Base-by-base conservation (phyloP, 2,888 invertebrate genomes). In the Monopis laevigella region DNA sequence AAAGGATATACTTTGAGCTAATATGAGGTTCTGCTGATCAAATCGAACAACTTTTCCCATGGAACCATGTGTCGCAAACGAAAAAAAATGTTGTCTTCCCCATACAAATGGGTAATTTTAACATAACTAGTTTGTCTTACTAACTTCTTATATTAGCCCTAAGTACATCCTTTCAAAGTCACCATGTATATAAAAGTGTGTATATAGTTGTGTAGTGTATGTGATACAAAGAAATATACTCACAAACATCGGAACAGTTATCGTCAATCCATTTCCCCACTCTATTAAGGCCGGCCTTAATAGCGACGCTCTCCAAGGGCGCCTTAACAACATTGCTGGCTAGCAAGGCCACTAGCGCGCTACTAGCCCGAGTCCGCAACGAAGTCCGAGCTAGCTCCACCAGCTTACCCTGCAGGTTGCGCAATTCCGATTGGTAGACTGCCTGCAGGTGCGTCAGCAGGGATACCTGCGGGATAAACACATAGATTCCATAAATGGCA, bases 311-410 rank as follows among this genome's bases (percentile, higher is more conserved):
- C 2, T 55, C 59, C 1, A 71, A 51, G 6, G 62, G 62, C 8
- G 48, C 41, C 16, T 27, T 39, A 8, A 14, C 11, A 10, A 13
- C 21, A 24, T 26, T 28, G 26, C 24, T 65, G 0, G 46, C n/a
- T 27, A 73, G 46, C 19, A 75, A 47, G 0, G 71, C 64, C 1
- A 41, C n/a, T 5, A 72, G 54, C 2, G 71, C 74, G 1, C 54
- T 52, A 1, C 46, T 44, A 0, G 58, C 55, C 1, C 71, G 54
- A 0, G 43, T 1, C 1, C 30, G 18, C 2, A 56, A 50, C n/a
- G 45, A 16, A 0, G 44, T n/a, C 10, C 16, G 21, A n/a, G 43
- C 44, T 1, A 51, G 43, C 0, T 56, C 56, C 0, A 56, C 38
- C 0, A 66, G 63, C 0, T 40, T 14, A 0, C 43, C 3, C 0